Conservation (phyloP, 1,140 invertebrate species). For the Sitophilus oryzae region DNA sequence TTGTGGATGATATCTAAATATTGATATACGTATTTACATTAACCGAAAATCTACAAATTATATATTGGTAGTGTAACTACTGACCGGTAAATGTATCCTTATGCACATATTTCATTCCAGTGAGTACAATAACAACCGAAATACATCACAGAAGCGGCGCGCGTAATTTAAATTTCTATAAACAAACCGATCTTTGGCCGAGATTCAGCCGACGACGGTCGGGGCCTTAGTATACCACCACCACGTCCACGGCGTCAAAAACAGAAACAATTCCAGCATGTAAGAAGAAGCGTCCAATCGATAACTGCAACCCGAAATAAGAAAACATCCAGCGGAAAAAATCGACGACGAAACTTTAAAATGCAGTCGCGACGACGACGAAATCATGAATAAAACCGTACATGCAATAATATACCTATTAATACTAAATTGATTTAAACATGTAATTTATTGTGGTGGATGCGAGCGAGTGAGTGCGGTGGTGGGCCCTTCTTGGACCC, state of each 20-base stretch:
- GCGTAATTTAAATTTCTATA: neutral
- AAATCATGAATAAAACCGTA: neutral
- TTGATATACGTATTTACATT: no score
- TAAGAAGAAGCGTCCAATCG: slow-evolving; percentile 20
- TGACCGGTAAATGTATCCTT: slow-evolving; percentile 27
- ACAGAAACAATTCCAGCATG: slow-evolving; percentile 12
- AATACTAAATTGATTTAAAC: no score
- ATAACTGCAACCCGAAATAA: slow-evolving; percentile 19
- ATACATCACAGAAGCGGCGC: slow-evolving; percentile 10
- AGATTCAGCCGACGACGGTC: no score
- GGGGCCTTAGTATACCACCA: no score
- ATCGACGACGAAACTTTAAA: neutral
- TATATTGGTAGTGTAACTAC: no score
- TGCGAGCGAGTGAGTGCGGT: no score
- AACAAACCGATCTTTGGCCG: no score
- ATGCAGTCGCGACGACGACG: no score
- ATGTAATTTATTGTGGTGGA: no score
- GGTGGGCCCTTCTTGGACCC: slow-evolving; percentile 35
- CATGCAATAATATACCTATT: neutral
- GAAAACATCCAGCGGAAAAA: slow-evolving; percentile 19
- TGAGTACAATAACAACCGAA: slow-evolving; percentile 15
- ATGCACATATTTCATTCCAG: slow-evolving; percentile 33
- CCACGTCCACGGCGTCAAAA: no score
- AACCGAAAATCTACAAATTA: no score
- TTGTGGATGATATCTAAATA: no score